A percentile compares a stretch with the other conserved stretches of the same genome.
Evolutionary conservation across 2,113 vertebrate genomes (phyloP).

Genomic region (Neodon shergylaensis): DNA sequence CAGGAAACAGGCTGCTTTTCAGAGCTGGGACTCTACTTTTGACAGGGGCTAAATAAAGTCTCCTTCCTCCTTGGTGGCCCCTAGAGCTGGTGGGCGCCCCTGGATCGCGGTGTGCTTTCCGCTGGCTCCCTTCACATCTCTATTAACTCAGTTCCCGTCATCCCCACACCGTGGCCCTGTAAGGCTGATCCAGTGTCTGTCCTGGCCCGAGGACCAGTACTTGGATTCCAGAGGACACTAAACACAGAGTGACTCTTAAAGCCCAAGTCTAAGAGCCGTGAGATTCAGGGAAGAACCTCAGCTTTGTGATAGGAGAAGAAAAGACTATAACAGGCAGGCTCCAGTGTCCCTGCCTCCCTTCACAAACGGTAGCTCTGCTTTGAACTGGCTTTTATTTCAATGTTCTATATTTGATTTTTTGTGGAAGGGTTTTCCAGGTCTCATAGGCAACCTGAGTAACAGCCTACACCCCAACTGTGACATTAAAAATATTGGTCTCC

Average conservation of each 20-base stretch:
- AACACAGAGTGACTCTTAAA: not conserved
- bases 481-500: not conserved
- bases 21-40: not conserved
- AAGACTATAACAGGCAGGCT: not conserved
- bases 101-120: not conserved
- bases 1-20: not conserved
- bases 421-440: not conserved
- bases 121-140: not conserved
- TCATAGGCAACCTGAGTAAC: not conserved
- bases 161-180: not conserved
- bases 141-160: not conserved
- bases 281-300: not conserved
- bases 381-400: not conserved
- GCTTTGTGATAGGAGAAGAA: not conserved
- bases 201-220: not conserved
- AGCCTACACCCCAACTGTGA: not conserved
- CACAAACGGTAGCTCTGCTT: not conserved
- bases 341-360: not conserved
- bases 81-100: not conserved
- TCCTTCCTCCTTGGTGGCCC: not conserved
- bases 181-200: not conserved
- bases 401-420: not conserved
- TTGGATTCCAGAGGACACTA: not conserved
- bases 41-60: not conserved
- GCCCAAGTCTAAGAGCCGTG: not conserved